Percentiles rank a stretch among this genome's conserved stretches.
Conservation (phyloP, 2,113 vertebrate species). For the Psittacula cyanocephala region DNA sequence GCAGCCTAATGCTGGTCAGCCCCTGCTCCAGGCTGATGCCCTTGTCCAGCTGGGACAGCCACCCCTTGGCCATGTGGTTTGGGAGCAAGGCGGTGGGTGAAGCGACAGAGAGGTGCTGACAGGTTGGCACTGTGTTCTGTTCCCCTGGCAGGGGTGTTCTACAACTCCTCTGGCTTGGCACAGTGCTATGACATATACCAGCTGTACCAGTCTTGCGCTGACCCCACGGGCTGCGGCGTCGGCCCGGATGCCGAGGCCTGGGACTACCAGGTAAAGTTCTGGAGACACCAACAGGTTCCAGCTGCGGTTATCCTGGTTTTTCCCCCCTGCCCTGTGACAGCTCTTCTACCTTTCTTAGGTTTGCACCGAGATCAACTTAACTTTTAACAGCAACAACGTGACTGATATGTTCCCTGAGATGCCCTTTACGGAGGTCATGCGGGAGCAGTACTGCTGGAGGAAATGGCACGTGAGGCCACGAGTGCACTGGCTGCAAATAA, state of each 20-base stretch:
- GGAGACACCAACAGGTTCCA: not conserved
- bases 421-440: conserved; percentile 76
- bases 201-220: conserved; percentile 83
- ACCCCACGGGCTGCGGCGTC: conserved; percentile 88
- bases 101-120: not conserved
- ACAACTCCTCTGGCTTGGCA: conserved; percentile 79
- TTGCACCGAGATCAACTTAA: conserved; percentile 89
- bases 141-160: conserved; percentile 81
- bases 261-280: conserved; percentile 88
- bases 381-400: conserved; percentile 86
- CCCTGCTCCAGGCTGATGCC: not conserved
- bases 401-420: conserved; percentile 91
- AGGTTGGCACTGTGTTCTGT: not conserved
- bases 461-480: conserved; percentile 84
- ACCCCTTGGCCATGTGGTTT: accelerated
- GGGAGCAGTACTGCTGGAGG: conserved; percentile 79
- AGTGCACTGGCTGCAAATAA: conserved; percentile 79
- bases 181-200: conserved; percentile 82
- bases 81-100: accelerated
- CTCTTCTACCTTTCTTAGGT: conserved; percentile 70
- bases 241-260: conserved; percentile 84
- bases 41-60: not conserved
- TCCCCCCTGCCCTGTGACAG: accelerated
- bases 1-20: not conserved
- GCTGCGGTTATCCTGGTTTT: not conserved